These are phyloP conservation scores for Myoxocephalus aenaeus DNA, from an alignment of 2,797 vertebrate genomes.

Conservation along the genomic window DNA sequence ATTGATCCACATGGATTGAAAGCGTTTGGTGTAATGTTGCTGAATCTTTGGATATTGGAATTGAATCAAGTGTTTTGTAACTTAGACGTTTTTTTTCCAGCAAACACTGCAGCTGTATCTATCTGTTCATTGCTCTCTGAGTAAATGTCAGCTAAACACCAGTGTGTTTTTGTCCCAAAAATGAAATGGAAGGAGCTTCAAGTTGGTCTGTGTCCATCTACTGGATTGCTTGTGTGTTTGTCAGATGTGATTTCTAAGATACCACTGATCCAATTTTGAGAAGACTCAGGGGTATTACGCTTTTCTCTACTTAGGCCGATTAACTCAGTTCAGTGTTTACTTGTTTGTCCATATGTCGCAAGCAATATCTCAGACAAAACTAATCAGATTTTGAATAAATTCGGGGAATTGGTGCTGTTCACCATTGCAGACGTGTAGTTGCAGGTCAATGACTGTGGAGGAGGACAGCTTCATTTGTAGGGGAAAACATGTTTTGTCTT, in stretches of 20 bases:
- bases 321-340: constrained; percentile 23
- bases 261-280: constrained; percentile 56
- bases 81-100: not conserved
- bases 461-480: not conserved
- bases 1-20: constrained; percentile 2
- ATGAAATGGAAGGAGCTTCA: constrained; percentile 39
- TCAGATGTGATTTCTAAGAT: constrained; percentile 57
- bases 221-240: constrained; percentile 44
- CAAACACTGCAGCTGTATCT: constrained; percentile 21
- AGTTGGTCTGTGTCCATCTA: constrained; percentile 52
- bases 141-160: constrained; percentile 57
- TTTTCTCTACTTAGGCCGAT: constrained; percentile 25
- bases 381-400: constrained; percentile 21
- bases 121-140: constrained; percentile 44
- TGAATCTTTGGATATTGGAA: constrained; percentile 34
- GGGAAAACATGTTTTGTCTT: not conserved
- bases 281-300: constrained; percentile 28
- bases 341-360: constrained; percentile 51
- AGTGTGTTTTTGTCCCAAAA: constrained; percentile 8
- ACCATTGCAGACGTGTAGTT: not conserved
- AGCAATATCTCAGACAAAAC: constrained; percentile 22
- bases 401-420: not conserved
- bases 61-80: constrained; percentile 25
- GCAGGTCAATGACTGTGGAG: constrained; percentile 6
- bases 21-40: not conserved